Percentiles rank a stretch among this genome's conserved stretches.
phyloP scores from a whole-genome alignment of 2,797 vertebrate genomes.

The Paedocypris micromegethes region DNA sequence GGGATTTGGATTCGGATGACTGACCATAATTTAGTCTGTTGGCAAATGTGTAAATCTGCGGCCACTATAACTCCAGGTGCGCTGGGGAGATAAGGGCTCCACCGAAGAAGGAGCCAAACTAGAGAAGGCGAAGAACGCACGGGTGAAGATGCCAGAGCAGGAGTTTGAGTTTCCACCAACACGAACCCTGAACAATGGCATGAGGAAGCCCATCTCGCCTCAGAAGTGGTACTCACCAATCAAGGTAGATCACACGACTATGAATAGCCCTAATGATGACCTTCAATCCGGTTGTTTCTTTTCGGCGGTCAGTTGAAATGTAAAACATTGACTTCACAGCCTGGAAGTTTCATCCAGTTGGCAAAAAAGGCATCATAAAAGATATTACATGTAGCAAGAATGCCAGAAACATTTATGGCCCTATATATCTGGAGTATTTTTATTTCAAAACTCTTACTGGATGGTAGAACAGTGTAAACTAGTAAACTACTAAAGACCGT shows the following conservation, averaged over 20 bases:
- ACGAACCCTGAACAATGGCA: slow-evolving; percentile 69
- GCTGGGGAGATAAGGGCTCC: slow-evolving; percentile 95
- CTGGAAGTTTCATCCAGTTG: background rate
- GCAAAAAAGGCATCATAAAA: slow-evolving; percentile 3
- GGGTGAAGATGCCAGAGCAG: slow-evolving; percentile 85
- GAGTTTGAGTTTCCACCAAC: slow-evolving; percentile 77
- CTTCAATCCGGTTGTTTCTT: background rate
- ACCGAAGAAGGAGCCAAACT: slow-evolving; percentile 96
- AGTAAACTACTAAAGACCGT: no score
- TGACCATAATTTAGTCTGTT: slow-evolving; percentile 4
- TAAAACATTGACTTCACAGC: background rate
- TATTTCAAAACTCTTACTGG: slow-evolving; percentile 57
- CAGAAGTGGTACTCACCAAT: slow-evolving; percentile 96
- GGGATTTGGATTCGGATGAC: background rate
- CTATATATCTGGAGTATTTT: slow-evolving; percentile 44
- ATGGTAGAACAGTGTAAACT: slow-evolving; percentile 57
- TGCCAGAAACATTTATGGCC: background rate
- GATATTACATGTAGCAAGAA: background rate
- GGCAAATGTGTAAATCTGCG: slow-evolving; percentile 29
- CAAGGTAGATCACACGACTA: slow-evolving; percentile 70
- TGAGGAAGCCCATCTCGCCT: slow-evolving; percentile 63
- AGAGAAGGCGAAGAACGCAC: slow-evolving; percentile 95
- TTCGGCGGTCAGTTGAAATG: background rate
- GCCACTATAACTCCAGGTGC: slow-evolving; percentile 70
- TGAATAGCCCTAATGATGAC: background rate